phyloP scores from a whole-genome alignment of 1,140 invertebrate species.

The Odontomachus brunneus region DNA sequence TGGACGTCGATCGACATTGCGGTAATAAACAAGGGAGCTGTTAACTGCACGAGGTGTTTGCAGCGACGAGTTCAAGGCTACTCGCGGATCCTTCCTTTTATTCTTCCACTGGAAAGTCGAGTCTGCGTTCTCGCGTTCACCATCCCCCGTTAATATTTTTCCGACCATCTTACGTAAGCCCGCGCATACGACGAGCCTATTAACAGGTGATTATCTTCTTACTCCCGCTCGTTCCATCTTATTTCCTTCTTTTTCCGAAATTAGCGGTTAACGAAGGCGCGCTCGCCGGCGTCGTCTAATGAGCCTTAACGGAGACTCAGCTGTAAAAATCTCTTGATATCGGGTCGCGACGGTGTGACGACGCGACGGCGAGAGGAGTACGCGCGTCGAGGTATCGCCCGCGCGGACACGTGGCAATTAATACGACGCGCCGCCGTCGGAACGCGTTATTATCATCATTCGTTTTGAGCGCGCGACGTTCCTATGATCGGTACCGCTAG shows the following conservation, averaged over 20 bases:
- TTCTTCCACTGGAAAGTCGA: neutral
- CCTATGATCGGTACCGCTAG: conserved; percentile 10
- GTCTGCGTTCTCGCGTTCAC: neutral
- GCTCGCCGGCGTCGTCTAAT: conserved; percentile 47
- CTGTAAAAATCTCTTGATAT: conserved; percentile 63
- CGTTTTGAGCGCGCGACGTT: conserved; percentile 27
- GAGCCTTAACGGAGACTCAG: conserved; percentile 58
- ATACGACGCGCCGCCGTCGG: conserved; percentile 62
- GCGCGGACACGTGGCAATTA: conserved; percentile 67
- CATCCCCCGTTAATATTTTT: neutral
- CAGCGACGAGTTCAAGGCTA: conserved; percentile 3
- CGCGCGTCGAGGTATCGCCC: conserved; percentile 46
- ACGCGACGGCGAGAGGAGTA: neutral
- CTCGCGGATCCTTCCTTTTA: no score
- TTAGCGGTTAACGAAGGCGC: conserved; percentile 18
- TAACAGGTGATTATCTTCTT: conserved; percentile 25
- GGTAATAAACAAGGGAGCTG: conserved; percentile 17
- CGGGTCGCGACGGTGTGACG: neutral
- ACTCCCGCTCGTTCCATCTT: neutral
- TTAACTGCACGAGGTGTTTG: neutral
- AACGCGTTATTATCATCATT: conserved; percentile 63
- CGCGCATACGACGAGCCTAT: neutral
- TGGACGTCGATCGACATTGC: neutral
- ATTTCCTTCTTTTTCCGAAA: neutral
- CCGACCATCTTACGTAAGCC: neutral